A percentile compares a stretch with the other conserved stretches of the same genome.
Evolutionary conservation across 2,113 vertebrate species (phyloP).

Genomic region (Chitala chitala): DNA sequence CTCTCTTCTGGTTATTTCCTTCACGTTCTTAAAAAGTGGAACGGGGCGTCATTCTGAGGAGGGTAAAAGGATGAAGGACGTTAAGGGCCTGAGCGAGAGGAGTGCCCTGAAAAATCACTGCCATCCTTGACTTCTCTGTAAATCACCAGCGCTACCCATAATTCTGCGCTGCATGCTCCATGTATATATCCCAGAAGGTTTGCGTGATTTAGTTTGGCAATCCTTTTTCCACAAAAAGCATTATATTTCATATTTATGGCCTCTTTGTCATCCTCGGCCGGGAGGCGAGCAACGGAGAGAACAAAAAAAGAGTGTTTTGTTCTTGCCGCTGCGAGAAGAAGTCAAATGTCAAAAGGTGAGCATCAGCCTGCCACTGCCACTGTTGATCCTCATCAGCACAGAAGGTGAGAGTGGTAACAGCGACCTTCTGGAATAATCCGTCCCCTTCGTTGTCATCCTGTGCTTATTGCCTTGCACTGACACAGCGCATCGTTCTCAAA

Average conservation of each 20-base stretch:
- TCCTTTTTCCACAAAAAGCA: slow-evolving; percentile 23
- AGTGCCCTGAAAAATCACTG: neutral
- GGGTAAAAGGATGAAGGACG: slow-evolving; percentile 12
- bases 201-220: slow-evolving; percentile 25
- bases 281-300: neutral
- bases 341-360: neutral
- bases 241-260: slow-evolving; percentile 26
- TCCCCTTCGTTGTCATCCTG: neutral
- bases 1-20: neutral
- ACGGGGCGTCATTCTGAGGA: neutral
- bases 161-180: neutral
- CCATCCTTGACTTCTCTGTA: slow-evolving; percentile 13
- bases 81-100: neutral
- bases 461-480: too few species aligned
- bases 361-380: neutral
- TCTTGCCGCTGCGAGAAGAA: neutral
- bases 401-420: neutral
- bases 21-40: slow-evolving; percentile 13
- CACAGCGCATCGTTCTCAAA: too few species aligned
- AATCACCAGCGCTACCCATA: neutral
- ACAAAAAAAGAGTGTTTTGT: neutral
- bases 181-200: slow-evolving; percentile 19
- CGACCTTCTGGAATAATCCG: neutral
- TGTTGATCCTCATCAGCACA: neutral
- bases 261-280: slow-evolving; percentile 16